Evolutionary conservation across 2,888 invertebrate genomes (phyloP), one percentile per base, ranked within the genome.

Genomic region (Andrena dorsata): DNA sequence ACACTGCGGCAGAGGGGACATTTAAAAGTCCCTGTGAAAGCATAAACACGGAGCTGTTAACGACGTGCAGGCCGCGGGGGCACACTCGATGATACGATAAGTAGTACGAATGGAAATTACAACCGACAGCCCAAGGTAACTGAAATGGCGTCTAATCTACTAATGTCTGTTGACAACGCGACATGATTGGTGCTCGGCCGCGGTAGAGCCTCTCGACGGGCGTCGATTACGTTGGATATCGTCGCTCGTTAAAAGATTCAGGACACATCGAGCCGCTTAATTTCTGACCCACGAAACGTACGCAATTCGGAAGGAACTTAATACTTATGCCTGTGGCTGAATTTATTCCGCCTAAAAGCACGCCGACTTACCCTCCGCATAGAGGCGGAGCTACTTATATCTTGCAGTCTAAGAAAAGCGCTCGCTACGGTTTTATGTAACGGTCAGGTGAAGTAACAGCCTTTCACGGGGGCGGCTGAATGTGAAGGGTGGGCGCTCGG

Each of bases 61-160:
- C 20, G 51, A 51, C 41, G 51, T 41, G 8, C 30, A 30, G 23
- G 13, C 30, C 13, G 41, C 41, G 16, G 32, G 32, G 61, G 61
- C 61, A 56, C 41, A 47, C 47, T 49, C 63, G 63, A 70, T 76
- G 26, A 7, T 26, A 20, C 28, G 58, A 69, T 76, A 69, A 76
- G 66, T 61, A 13, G 13, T n/a, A 30, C 30, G 20, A 56, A 23
- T 47, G 70, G 63, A 69, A 76, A 70, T 70, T 76, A 30, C 63
- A 47, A 56, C 16, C 56, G 76, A 70, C 28, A 28, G 56, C 63
- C 70, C 70, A 70, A 76, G 76, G 76, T 61, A 6, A 53, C 56
- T 32, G 70, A 32, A 63, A 30, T 69, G 20, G 20, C 51, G 53
- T 20, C 60, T 75, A 61, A 75, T 68, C 49, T 61, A 16, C 63